Conservation (phyloP, 2,113 vertebrate species). For the Corvus cornix region DNA sequence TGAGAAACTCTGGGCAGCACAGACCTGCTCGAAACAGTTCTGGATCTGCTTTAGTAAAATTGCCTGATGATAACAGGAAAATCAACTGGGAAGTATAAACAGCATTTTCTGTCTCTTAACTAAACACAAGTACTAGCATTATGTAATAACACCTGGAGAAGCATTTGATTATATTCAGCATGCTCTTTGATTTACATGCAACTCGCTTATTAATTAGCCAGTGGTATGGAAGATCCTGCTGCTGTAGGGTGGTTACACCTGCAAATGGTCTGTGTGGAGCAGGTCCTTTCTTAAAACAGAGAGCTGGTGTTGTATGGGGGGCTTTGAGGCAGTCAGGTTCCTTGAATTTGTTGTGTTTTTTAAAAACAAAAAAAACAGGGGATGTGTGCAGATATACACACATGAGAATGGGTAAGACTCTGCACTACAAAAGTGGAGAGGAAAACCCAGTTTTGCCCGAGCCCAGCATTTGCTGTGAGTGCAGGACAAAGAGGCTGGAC, state of each 20-base stretch:
- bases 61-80: accelerated
- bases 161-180: neutral
- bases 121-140: neutral
- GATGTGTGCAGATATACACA: accelerated
- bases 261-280: neutral
- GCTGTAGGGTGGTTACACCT: neutral
- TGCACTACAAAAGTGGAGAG: accelerated
- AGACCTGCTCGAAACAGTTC: neutral
- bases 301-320: neutral
- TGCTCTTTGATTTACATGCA: neutral
- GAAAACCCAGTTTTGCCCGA: neutral
- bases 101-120: neutral
- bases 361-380: neutral
- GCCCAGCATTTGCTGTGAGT: accelerated
- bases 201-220: neutral
- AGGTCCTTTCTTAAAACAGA: neutral
- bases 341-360: neutral
- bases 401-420: accelerated
- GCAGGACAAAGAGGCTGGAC: neutral
- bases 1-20: neutral
- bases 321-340: neutral
- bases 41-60: neutral
- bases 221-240: neutral
- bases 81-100: neutral
- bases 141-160: neutral